phyloP scores from a whole-genome alignment of 2,888 invertebrate genomes.

The Lycia hirtaria region DNA sequence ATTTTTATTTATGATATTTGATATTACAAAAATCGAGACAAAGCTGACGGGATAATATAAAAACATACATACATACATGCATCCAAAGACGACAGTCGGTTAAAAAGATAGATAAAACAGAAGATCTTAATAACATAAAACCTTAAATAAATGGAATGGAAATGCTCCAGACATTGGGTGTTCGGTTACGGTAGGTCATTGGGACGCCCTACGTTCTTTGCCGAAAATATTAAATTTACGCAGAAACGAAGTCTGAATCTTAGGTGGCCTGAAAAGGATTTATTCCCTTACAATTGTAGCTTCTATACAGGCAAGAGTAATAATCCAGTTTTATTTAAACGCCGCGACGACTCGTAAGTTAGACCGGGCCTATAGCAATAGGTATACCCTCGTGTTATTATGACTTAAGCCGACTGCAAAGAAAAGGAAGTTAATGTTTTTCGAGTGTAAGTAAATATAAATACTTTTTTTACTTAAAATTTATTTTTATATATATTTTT shows the following conservation, averaged over 20 bases:
- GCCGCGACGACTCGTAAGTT: not conserved
- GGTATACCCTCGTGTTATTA: no score
- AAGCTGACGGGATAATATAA: not conserved
- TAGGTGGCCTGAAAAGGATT: conserved; percentile 1
- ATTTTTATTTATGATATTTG: no score
- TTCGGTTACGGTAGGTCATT: conserved; percentile 23
- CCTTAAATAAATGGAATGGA: not conserved
- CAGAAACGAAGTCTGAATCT: conserved; percentile 2
- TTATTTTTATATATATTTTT: no score
- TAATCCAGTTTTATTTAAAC: conserved; percentile 7
- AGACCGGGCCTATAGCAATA: no score
- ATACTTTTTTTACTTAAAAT: no score
- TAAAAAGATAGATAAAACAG: not conserved
- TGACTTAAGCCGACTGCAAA: no score
- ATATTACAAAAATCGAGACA: no score
- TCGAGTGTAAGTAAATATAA: no score
- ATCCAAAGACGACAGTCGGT: not conserved
- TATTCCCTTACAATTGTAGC: not conserved
- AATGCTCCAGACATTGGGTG: conserved; percentile 2
- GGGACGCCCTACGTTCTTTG: not conserved
- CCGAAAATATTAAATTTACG: conserved; percentile 10
- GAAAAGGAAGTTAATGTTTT: no score
- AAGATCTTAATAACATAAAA: not conserved
- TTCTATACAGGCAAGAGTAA: not conserved
- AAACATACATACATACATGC: not conserved